Base-by-base conservation (phyloP, 2,113 vertebrate genomes). In the Nothocercus nigrocapillus region DNA sequence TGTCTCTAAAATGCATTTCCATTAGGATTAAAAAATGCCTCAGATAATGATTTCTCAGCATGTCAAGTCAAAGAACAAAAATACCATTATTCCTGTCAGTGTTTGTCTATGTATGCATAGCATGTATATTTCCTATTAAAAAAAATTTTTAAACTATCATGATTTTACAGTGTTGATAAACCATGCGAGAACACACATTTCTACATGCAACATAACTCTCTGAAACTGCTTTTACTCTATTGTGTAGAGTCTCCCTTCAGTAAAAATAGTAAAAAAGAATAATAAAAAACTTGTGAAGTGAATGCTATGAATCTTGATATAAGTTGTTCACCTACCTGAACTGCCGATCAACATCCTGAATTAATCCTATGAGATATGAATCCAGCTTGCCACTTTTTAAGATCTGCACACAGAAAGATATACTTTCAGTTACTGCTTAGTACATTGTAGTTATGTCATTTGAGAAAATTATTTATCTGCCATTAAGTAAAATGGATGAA, bases 281-380 rank as follows among this genome's bases (percentile, higher is more conserved):
- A 49, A 21, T 25, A 14, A 18, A 51, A 58, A n/a, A 73, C 7
- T 82, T 66, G 34, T 51, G 8, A 11, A 28, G 13, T 0, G 0
- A 27, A 49, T 58, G 54, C 74, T 68, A 53, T 61, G 38, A 63
- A 67, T 72, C 14, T 47, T 63, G 5, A 9, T 44, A 7, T 24
- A 79, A n/a, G 9, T 47, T 36, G 16, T 88, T 93, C 92, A 98
- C 99, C 97, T 98, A 99, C 99, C 84, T 98, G 84, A 99, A 98
- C 13, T 98, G 98, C 82, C 67, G 98, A 96, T 99, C 98, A 94
- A 98, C 88, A 91, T 98, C 97, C 83, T 98, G 97, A 40, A 88
- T 91, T 97, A 99, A 96, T 62, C 99, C 99, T 89, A 99, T 99
- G 96, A 98, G 98, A 95, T 98, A 99, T 28, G 98, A 97, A 3